phyloP scores from a whole-genome alignment of 2,888 invertebrate genomes.

The Latrodectus hesperus region DNA sequence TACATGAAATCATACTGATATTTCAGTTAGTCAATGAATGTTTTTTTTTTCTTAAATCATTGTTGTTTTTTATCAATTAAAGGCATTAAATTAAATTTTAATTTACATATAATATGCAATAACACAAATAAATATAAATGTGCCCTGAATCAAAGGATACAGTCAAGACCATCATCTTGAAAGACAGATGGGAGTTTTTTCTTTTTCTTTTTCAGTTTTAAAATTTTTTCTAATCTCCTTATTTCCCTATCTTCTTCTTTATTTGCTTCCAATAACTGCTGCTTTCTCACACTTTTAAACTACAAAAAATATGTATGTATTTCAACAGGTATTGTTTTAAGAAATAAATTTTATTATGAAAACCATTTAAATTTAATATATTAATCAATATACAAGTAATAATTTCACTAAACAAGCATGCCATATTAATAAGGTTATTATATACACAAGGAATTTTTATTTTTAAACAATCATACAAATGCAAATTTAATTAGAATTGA shows the following conservation, averaged over 20 bases:
- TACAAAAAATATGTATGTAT: conserved; percentile 1
- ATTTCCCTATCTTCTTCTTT: conserved; percentile 66
- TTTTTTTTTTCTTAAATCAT: too few species aligned
- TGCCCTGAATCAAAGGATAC: conserved; percentile 49
- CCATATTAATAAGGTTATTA: too few species aligned
- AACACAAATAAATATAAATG: too few species aligned
- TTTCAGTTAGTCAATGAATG: too few species aligned
- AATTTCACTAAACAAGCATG: neutral
- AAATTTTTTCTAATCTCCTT: conserved; percentile 47
- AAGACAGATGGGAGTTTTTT: conserved; percentile 44
- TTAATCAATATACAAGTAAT: neutral
- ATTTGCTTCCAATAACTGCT: conserved; percentile 61
- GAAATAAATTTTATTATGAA: neutral
- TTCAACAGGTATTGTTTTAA: neutral
- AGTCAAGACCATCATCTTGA: conserved; percentile 60
- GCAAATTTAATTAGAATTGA: too few species aligned
- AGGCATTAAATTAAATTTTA: too few species aligned
- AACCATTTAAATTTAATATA: neutral
- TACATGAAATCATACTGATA: too few species aligned
- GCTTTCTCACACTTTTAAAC: conserved; percentile 45
- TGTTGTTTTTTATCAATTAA: too few species aligned
- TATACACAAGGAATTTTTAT: too few species aligned
- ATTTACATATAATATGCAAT: too few species aligned
- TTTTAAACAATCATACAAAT: too few species aligned
- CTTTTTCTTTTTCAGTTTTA: conserved; percentile 52